A percentile compares a stretch with the other conserved stretches of the same genome.
phyloP scores from a whole-genome alignment of 1,140 invertebrate genomes.

The Trypoxylus dichotomus region DNA sequence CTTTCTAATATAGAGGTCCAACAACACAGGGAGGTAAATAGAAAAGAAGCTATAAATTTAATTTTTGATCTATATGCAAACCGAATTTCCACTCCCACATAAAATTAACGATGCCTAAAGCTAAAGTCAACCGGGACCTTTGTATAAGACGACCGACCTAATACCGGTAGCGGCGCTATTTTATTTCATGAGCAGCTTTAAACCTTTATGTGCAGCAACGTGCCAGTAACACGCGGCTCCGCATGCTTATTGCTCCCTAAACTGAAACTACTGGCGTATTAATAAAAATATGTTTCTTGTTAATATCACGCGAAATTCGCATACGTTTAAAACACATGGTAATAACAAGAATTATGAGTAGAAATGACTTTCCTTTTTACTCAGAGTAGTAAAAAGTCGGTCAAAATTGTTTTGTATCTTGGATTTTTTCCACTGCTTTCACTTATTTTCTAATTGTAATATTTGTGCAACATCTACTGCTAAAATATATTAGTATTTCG shows the following conservation, averaged over 20 bases:
- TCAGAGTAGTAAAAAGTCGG: too few species aligned
- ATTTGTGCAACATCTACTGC: too few species aligned
- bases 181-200: background rate
- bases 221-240: background rate
- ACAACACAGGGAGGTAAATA: background rate
- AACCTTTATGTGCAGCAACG: slow-evolving; percentile 2
- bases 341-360: too few species aligned
- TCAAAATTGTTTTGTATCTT: too few species aligned
- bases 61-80: slow-evolving; percentile 7
- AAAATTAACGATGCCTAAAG: slow-evolving; percentile 2
- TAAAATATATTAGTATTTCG: too few species aligned
- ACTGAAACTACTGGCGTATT: background rate
- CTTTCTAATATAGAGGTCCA: background rate
- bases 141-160: background rate
- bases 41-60: background rate
- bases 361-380: too few species aligned
- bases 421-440: too few species aligned
- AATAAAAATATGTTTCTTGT: background rate
- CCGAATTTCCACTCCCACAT: background rate
- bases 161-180: background rate
- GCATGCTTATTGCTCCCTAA: background rate
- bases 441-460: too few species aligned
- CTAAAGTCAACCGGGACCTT: background rate
- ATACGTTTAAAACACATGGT: background rate
- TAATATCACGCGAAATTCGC: background rate